These are phyloP conservation scores for Hyperopisus bebe DNA, from an alignment of 2,113 vertebrate genomes.

Conservation along the genomic window DNA sequence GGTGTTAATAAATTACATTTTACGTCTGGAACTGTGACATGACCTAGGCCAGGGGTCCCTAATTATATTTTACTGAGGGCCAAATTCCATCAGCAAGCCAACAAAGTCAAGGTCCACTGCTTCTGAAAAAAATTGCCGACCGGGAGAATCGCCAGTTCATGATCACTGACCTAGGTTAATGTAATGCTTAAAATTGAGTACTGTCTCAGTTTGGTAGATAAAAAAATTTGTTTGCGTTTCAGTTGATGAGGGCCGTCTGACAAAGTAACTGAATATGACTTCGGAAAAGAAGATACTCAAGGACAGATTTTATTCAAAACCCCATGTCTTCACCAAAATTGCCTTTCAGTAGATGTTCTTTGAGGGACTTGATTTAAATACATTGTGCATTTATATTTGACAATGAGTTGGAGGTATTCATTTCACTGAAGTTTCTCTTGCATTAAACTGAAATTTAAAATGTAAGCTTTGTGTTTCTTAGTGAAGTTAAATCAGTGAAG, in stretches of 20 bases:
- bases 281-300: not conserved
- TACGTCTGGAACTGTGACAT: not conserved
- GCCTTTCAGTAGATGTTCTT: not conserved
- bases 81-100: not conserved
- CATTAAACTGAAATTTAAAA: not conserved
- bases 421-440: not conserved
- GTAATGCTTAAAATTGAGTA: not conserved
- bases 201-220: not conserved
- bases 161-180: not conserved
- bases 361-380: not conserved
- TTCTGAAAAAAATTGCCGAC: not conserved
- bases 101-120: not conserved
- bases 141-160: not conserved
- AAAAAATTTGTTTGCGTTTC: not conserved
- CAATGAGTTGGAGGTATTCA: not conserved
- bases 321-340: not conserved
- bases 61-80: not conserved
- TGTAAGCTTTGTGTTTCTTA: slow-evolving; percentile 13
- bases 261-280: not conserved
- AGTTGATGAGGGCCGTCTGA: not conserved
- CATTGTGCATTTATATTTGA: not conserved
- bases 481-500: slow-evolving; percentile 52
- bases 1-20: not conserved
- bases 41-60: not conserved
- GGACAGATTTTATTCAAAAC: not conserved